Evolutionary conservation across 2,797 vertebrate species (phyloP).

Genomic region (Tadarida brasiliensis): DNA sequence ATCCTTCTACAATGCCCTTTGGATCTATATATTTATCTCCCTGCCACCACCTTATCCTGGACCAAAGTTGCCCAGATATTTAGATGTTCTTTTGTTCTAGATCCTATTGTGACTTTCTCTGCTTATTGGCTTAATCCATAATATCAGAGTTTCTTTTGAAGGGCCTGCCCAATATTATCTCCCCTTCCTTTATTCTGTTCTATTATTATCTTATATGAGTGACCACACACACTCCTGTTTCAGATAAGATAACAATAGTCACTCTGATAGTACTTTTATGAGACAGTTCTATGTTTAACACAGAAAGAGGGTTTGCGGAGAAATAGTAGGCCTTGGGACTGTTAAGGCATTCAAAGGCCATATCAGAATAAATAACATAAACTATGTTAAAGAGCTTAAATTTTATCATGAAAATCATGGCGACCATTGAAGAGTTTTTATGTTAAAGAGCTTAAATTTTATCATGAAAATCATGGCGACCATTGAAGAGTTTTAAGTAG

Average conservation of each 20-base stretch:
- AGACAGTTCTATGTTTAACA: neutral
- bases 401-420: neutral
- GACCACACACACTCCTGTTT: neutral
- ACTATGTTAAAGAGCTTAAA: neutral
- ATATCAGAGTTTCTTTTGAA: neutral
- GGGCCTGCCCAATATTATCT: neutral
- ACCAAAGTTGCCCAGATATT: neutral
- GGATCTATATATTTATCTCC: neutral
- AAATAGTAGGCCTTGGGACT: neutral
- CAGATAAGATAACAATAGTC: neutral
- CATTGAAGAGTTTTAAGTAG: neutral
- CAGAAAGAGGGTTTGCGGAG: neutral
- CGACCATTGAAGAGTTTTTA: too few species aligned
- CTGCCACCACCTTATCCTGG: neutral
- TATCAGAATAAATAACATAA: neutral
- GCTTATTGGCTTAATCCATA: neutral
- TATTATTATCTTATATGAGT: neutral
- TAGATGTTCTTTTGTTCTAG: neutral
- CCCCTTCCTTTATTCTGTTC: neutral
- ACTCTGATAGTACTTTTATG: neutral
- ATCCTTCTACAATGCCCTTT: accelerated
- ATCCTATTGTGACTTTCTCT: neutral
- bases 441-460: neutral
- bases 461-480: neutral
- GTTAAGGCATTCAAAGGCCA: neutral